Conservation (phyloP, 1,140 invertebrate species). For the Diorhabda elongata region DNA sequence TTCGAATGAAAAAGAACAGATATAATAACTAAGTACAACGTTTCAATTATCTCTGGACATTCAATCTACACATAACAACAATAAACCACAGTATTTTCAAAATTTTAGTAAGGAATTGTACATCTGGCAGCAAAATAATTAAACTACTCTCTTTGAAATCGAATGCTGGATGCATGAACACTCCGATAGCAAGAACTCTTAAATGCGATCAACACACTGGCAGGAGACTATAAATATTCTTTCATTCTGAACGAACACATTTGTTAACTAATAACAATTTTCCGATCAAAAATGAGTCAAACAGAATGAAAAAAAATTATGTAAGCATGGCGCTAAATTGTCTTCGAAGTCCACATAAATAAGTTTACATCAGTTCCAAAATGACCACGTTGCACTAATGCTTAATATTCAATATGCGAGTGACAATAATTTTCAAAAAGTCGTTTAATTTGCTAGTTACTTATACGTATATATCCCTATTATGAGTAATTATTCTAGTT, state of each 20-base stretch:
- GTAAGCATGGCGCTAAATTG: constrained; percentile 25
- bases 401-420: background rate
- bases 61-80: constrained; percentile 24
- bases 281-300: constrained; percentile 18
- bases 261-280: constrained; percentile 1
- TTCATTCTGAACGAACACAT: constrained; percentile 21
- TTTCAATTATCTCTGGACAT: constrained; percentile 26
- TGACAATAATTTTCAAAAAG: constrained; percentile 6
- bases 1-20: constrained; percentile 24
- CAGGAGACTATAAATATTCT: constrained; percentile 33
- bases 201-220: constrained; percentile 44
- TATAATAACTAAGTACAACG: constrained; percentile 25
- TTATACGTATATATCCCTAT: background rate
- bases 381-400: constrained; percentile 4
- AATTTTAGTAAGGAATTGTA: constrained; percentile 41
- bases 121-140: constrained; percentile 37
- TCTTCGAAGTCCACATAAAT: constrained; percentile 19
- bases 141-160: constrained; percentile 38
- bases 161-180: constrained; percentile 33
- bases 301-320: constrained; percentile 20
- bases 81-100: constrained; percentile 16
- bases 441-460: background rate
- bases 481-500: too few species aligned
- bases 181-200: constrained; percentile 41
- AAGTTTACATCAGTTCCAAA: constrained; percentile 8